These are phyloP conservation scores for Brachycybe producta DNA, from an alignment of 2,888 invertebrate species.

Conservation along the genomic window DNA sequence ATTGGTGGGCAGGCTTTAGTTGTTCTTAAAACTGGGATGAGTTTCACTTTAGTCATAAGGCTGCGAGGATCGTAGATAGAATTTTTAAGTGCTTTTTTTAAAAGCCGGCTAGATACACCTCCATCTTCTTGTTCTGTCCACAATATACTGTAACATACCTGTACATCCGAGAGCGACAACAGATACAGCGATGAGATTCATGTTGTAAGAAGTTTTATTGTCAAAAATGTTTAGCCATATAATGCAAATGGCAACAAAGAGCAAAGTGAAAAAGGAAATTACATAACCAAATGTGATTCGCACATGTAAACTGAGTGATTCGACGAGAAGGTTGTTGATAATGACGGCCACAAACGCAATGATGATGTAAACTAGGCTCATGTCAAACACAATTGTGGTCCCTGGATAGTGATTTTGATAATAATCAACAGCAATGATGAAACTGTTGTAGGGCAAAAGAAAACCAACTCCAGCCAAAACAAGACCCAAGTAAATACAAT, in stretches of 20 bases:
- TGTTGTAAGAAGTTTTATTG: constrained; percentile 60
- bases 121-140: neutral
- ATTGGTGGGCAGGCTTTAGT: too few species aligned
- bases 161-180: constrained; percentile 79
- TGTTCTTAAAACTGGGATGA: too few species aligned
- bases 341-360: constrained; percentile 77
- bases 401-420: constrained; percentile 73
- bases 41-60: too few species aligned
- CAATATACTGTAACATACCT: constrained; percentile 34
- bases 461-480: constrained; percentile 79
- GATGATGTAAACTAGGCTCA: constrained; percentile 83
- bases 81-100: too few species aligned
- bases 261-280: constrained; percentile 63
- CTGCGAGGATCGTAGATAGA: too few species aligned
- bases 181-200: constrained; percentile 70
- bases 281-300: constrained; percentile 81
- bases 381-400: constrained; percentile 77
- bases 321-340: constrained; percentile 69
- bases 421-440: constrained; percentile 86
- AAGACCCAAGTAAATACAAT: constrained; percentile 58
- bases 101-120: neutral
- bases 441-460: constrained; percentile 82
- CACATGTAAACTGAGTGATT: constrained; percentile 63
- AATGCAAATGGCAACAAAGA: constrained; percentile 72
- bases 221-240: constrained; percentile 75